phyloP scores from a whole-genome alignment of 2,888 invertebrate species.

The Diloba caeruleocephala region DNA sequence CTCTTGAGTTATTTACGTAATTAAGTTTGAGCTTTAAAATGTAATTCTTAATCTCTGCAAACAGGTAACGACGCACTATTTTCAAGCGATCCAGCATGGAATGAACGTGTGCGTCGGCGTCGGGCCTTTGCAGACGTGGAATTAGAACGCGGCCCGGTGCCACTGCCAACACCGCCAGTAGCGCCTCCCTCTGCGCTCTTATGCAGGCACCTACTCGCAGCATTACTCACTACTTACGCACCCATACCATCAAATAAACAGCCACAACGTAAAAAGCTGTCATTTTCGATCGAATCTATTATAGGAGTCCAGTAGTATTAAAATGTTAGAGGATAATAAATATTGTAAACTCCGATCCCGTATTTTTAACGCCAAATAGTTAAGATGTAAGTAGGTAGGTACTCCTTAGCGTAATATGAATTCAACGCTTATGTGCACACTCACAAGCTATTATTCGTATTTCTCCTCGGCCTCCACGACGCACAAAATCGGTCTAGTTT shows the following conservation, averaged over 20 bases:
- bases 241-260: conserved; percentile 64
- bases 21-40: too few relatives aligned
- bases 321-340: conserved; percentile 3
- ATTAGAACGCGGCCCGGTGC: conserved; percentile 88
- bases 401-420: too few relatives aligned
- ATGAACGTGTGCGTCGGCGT: conserved; percentile 87
- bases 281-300: conserved; percentile 92
- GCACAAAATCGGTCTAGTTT: too few relatives aligned
- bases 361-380: too few relatives aligned
- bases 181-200: conserved; percentile 73
- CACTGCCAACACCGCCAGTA: conserved; percentile 48
- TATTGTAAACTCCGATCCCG: too few relatives aligned
- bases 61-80: conserved; percentile 65
- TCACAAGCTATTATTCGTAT: too few relatives aligned
- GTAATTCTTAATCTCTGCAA: conserved; percentile 1
- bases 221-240: conserved; percentile 77
- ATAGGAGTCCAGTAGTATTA: conserved; percentile 87
- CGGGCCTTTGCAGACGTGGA: conserved; percentile 91
- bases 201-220: conserved; percentile 85
- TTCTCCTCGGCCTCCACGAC: too few relatives aligned
- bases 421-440: too few relatives aligned
- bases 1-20: too few relatives aligned
- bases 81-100: conserved; percentile 80
- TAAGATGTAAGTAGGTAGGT: too few relatives aligned
- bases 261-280: conserved; percentile 79